Evolutionary conservation across 2,888 invertebrate genomes (phyloP), one percentile per base, ranked within the genome.

Genomic region (Frankliniella fusca): DNA sequence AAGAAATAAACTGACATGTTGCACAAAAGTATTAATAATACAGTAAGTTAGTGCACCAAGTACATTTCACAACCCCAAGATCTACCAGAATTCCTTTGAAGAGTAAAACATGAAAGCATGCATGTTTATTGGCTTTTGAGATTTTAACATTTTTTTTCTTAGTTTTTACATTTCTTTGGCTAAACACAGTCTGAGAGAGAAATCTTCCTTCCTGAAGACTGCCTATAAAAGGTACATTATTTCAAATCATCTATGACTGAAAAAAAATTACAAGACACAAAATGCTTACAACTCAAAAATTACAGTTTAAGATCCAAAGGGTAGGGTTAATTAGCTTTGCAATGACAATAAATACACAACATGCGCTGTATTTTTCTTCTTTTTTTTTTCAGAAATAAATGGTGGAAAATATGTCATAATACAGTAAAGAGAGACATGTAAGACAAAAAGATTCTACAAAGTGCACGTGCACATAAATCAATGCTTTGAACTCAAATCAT

Each of bases 41-140:
- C 18, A 54, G 20, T 54, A 54, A 54, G 54, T 70, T 70, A 70
- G 70, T 70, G 70, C 70, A 70, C 70, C n/a, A 70, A n/a, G 23
- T 54, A 23, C n/a, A 23, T 23, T n/a, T 70, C n/a, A 70, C 23
- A 7, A 70, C 20, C 20, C 70, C 70, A 23, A 20, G 23, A n/a
- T 70, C 20, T 70, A 70, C 70, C 70, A 23, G 70, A n/a, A 70
- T 23, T 23, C 23, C 70, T n/a, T 70, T 18, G n/a, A 70, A 11
- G 23, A 70, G 11, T 70, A 8, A 23, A 70, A 23, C 70, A 70
- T 70, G 70, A 70, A 23, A 70, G 70, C 70, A 70, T 70, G 70
- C 70, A 70, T 70, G 70, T 70, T 70, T 70, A 70, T 70, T 70
- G 70, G 70, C 70, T 70, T 70, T 70, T 70, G 70, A 70, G 70